Base-by-base conservation (phyloP, 64 coral and sea anemone species). In the Actinia tenebrosa region DNA sequence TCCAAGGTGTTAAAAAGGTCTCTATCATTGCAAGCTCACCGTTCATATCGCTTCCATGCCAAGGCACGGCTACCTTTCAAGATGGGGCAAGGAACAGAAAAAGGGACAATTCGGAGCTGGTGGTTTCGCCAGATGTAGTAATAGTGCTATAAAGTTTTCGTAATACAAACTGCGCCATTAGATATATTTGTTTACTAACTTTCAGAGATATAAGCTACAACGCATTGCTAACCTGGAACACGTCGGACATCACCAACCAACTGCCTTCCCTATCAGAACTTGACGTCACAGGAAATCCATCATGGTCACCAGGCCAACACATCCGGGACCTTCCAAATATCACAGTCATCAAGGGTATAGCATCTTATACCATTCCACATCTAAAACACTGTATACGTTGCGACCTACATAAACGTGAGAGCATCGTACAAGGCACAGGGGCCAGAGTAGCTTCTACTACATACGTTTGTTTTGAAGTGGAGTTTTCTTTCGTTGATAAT, bases 271-370 rank as follows among this genome's bases (percentile, higher is more conserved):
- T 75, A 25, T 27, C 69, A 37, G 69, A 75, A 75, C 69, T 75
- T 26, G 20, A 75, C 69, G 69, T 75, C 23, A 75, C 25, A 75
- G 69, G 69, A 75, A 75, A 75, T 42, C 69, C 69, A 75, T 27
- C 69, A 30, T 75, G 69, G 69, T 75, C 42, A 42, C 69, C 26
- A 75, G 23, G 26, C 9, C 23, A 75, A 75, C 69, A 75, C 26
- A 75, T 75, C 26, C n/a, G 69, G 25, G 26, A 42, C 26, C 69
- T 75, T 25, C 69, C n/a, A 30, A 75, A 75, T 11, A 11, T 75
- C 27, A 75, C 69, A 75, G 69, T 42, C 69, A 75, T 75, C 26
- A 75, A 75, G 8, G 69, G 69, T 2, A 75, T 75, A 75, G 26
- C 69, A 30, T 75, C 26, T 1, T 75, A 30, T 30, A 10, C 26